Evolutionary conservation across 2,113 vertebrate genomes (phyloP), one percentile per base, ranked within the genome.

Genomic region (Ibidorhyncha struthersii): DNA sequence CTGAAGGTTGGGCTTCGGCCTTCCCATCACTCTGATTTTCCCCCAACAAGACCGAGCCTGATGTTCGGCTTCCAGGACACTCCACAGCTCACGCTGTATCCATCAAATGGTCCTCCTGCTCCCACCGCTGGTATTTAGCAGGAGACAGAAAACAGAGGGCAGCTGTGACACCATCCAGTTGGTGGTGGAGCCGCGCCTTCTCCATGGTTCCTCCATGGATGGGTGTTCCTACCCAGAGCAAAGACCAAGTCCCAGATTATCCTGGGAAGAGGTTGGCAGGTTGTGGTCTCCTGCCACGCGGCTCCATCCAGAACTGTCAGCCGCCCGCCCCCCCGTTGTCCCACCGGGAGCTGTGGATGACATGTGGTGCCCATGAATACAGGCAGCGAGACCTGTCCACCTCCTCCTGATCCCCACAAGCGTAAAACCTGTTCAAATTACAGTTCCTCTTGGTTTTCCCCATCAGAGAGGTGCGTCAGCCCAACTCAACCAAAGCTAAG

Each of bases 401-500:
- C 34, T 62, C 47, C 18, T 61, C 65, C 74, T 18, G 47, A 61
- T 61, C 34, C 65, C 5, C 0, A 15, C 38, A 12, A 49, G n/a
- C 1, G 1, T 53, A 36, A 84, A 73, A 73, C 26, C 38, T 15
- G 8, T 30, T 25, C 47, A 25, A 5, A n/a, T 29, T 11, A 13
- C 53, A 5, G 38, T 12, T 87, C 27, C 22, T 38, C 34, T 23
- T 23, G 56, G 18, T 19, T 34, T 53, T 45, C 14, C 45, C 14
- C 8, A 0, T 67, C 1, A 0, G n/a, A 29, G n/a, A 18, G 52
- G 58, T 1, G 9, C 4, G 1, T 29, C 52, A 15, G 34, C 22
- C 27, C 59, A 32, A 38, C 58, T 21, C 59, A 22, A 34, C 49
- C 27, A 20, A 71, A 53, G 47, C 56, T 25, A 21, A 63, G 45